These are phyloP conservation scores for Ochropacha duplaris DNA, from an alignment of 2,888 invertebrate species.

Conservation along the genomic window DNA sequence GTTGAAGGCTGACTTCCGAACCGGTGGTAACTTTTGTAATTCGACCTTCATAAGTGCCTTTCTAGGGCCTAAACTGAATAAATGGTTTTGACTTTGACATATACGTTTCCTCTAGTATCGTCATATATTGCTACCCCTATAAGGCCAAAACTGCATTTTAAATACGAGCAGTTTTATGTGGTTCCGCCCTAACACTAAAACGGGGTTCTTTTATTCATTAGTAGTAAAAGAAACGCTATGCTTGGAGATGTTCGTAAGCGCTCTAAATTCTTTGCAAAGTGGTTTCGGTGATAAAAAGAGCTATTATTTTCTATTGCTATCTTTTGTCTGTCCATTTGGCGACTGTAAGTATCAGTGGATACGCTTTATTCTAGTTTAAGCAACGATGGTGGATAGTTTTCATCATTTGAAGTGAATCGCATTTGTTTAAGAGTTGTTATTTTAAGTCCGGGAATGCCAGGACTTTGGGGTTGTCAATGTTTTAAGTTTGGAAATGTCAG, in stretches of 20 bases:
- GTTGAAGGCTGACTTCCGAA: too few species aligned
- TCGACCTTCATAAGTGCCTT: too few species aligned
- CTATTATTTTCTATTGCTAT: constrained; percentile 27
- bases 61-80: too few species aligned
- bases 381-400: too few species aligned
- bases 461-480: too few species aligned
- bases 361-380: background rate
- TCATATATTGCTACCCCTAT: background rate
- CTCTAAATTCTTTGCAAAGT: constrained; percentile 39
- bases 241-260: constrained; percentile 19
- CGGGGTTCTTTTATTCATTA: constrained; percentile 12
- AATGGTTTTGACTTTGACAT: too few species aligned
- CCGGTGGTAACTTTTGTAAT: too few species aligned
- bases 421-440: too few species aligned
- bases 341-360: background rate
- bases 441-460: too few species aligned
- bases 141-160: background rate
- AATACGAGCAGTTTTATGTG: background rate
- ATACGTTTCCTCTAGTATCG: too few species aligned
- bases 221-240: constrained; percentile 4
- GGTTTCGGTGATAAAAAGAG: constrained; percentile 49
- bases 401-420: too few species aligned
- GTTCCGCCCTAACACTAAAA: background rate
- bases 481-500: too few species aligned
- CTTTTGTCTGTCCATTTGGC: constrained; percentile 5